A percentile compares a stretch with the other conserved stretches of the same genome.
Evolutionary conservation across 2,113 vertebrate species (phyloP).

Genomic region (Sylvilagus bachmani): DNA sequence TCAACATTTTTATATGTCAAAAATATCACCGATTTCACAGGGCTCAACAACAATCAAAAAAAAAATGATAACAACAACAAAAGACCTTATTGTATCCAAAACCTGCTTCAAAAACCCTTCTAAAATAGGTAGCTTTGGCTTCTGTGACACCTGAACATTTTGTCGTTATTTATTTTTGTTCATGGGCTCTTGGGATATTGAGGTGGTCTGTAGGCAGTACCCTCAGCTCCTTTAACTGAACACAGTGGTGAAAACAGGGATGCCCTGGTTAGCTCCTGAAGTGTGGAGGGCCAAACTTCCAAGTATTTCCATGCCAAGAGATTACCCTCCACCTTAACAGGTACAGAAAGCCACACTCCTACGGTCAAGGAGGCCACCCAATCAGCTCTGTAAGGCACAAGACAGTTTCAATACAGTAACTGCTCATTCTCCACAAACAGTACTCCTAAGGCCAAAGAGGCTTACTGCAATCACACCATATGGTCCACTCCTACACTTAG

Average conservation of each 20-base stretch:
- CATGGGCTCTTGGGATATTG: background rate
- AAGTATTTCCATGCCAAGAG: background rate
- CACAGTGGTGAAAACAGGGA: background rate
- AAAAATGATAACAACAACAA: conserved; percentile 2
- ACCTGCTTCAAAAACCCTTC: background rate
- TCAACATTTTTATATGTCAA: conserved; percentile 18
- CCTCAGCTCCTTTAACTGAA: background rate
- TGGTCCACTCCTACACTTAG: background rate
- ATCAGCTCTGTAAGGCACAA: fast-evolving
- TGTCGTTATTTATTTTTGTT: background rate
- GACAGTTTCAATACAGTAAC: background rate
- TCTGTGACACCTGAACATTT: background rate
- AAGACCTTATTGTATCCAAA: background rate
- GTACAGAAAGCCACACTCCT: background rate
- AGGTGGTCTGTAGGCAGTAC: background rate
- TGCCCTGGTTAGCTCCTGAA: background rate
- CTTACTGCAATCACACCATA: background rate
- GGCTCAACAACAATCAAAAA: background rate
- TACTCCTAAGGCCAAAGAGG: background rate
- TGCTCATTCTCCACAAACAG: background rate
- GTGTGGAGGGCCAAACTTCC: background rate
- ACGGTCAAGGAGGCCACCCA: background rate
- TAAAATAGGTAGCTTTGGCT: background rate
- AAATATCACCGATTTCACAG: background rate
- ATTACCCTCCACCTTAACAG: fast-evolving